Conservation (phyloP, 1,140 invertebrate genomes). For the Hyposmocoma kahamanoa region DNA sequence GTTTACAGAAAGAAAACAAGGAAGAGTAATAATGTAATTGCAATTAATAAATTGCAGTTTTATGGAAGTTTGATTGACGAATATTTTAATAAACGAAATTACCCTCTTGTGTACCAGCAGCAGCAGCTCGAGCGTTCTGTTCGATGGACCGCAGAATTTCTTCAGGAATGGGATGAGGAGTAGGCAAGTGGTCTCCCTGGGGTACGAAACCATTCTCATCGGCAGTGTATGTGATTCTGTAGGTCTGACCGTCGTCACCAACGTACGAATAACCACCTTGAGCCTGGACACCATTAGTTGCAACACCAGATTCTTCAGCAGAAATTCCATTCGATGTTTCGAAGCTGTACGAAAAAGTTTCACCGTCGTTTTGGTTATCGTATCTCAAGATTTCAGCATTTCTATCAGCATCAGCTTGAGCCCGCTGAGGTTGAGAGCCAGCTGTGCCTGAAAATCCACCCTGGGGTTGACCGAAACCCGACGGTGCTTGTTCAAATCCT, state of each 20-base stretch:
- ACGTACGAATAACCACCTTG: slow-evolving; percentile 58
- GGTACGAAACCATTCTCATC: slow-evolving; percentile 85
- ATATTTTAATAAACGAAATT: slow-evolving; percentile 12
- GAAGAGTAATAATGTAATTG: too few species aligned
- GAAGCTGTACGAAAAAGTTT: slow-evolving; percentile 52
- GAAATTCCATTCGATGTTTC: slow-evolving; percentile 66
- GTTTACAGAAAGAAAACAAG: too few species aligned
- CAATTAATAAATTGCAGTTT: too few species aligned
- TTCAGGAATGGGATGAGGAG: slow-evolving; percentile 65
- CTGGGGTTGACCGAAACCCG: slow-evolving; percentile 13
- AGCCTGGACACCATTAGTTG: slow-evolving; percentile 54
- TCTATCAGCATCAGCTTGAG: slow-evolving; percentile 47
- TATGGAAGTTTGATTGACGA: too few species aligned
- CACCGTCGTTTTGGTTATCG: slow-evolving; percentile 49
- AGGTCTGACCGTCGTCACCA: slow-evolving; percentile 80
- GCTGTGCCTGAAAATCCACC: background rate
- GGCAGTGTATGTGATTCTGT: slow-evolving; percentile 83
- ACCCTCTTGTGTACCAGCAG: slow-evolving; percentile 65
- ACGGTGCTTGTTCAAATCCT: slow-evolving; percentile 9
- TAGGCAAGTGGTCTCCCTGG: slow-evolving; percentile 64
- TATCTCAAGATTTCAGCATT: slow-evolving; percentile 50
- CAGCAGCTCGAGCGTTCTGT: slow-evolving; percentile 57
- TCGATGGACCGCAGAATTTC: slow-evolving; percentile 63
- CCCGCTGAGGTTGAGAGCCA: slow-evolving; percentile 34
- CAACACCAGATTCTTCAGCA: slow-evolving; percentile 56